Conservation (phyloP, 2,888 invertebrate species). For the Acrobasis repandana region DNA sequence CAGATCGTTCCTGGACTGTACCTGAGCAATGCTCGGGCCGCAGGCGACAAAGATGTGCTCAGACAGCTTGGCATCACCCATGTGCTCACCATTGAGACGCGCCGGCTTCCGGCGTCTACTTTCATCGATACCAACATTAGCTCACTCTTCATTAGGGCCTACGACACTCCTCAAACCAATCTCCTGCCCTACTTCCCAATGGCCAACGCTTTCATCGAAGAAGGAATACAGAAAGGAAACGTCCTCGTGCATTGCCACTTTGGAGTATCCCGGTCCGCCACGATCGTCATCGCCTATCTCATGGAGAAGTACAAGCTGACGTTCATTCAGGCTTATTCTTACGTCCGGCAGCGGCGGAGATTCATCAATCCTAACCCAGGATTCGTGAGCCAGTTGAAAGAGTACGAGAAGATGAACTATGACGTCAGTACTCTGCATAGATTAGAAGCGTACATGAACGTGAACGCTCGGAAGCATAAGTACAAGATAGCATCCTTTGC, state of each 20-base stretch:
- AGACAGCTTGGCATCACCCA: slow-evolving; percentile 71
- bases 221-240: slow-evolving; percentile 84
- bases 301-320: slow-evolving; percentile 93
- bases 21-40: slow-evolving; percentile 73
- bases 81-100: slow-evolving; percentile 74
- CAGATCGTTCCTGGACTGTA: slow-evolving; percentile 69
- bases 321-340: slow-evolving; percentile 93
- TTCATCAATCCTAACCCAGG: slow-evolving; percentile 98
- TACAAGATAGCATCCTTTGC: slow-evolving; percentile 69
- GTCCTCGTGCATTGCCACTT: slow-evolving; percentile 98
- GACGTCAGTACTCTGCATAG: slow-evolving; percentile 62
- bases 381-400: slow-evolving; percentile 95
- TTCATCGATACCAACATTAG: slow-evolving; percentile 62
- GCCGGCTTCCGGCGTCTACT: slow-evolving; percentile 64
- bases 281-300: slow-evolving; percentile 96
- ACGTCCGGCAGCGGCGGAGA: slow-evolving; percentile 91
- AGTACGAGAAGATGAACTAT: slow-evolving; percentile 74
- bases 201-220: slow-evolving; percentile 74
- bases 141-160: slow-evolving; percentile 75
- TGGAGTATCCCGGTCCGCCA: slow-evolving; percentile 96
- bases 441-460: slow-evolving; percentile 67
- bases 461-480: slow-evolving; percentile 65
- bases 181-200: slow-evolving; percentile 76
- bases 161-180: slow-evolving; percentile 70
- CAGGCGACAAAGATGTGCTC: slow-evolving; percentile 60